These are phyloP conservation scores for Ageneiosus marmoratus DNA, from an alignment of 2,113 vertebrate species.

Conservation along the genomic window DNA sequence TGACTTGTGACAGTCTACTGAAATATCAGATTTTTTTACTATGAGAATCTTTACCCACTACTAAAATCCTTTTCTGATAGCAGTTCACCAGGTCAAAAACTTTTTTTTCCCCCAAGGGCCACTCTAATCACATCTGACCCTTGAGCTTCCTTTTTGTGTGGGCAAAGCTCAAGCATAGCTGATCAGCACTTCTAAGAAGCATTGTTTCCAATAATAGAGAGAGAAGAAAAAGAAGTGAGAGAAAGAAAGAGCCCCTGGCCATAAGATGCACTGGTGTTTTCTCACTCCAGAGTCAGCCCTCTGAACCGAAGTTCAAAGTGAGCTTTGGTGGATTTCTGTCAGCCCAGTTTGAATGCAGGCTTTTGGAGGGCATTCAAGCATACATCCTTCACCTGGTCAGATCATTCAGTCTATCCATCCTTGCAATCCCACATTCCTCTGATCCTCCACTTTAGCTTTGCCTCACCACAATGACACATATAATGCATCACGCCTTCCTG, in stretches of 20 bases:
- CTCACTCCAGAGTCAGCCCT: conserved; percentile 49
- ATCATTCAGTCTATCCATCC: conserved; percentile 34
- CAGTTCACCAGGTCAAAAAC: conserved; percentile 33
- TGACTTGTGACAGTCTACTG: conserved; percentile 11
- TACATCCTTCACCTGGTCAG: conserved; percentile 44
- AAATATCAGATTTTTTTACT: conserved; percentile 14
- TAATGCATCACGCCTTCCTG: conserved; percentile 41
- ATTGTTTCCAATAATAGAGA: conserved; percentile 50
- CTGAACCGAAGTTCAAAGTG: conserved; percentile 56
- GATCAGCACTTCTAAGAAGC: conserved; percentile 57
- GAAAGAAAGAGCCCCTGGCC: conserved; percentile 51
- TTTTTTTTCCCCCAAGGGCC: conserved; percentile 7
- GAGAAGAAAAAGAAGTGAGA: conserved; percentile 48
- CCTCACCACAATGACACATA: conserved; percentile 32
- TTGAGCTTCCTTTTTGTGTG: conserved; percentile 25
- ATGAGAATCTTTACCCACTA: conserved; percentile 28
- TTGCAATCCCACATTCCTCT: conserved; percentile 19
- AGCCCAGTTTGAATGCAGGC: conserved; percentile 46
- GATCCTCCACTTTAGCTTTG: conserved; percentile 33
- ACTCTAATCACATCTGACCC: conserved; percentile 43
- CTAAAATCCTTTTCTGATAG: conserved; percentile 26
- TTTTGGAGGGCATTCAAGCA: conserved; percentile 48
- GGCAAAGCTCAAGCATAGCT: conserved; percentile 37
- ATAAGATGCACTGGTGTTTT: conserved; percentile 27
- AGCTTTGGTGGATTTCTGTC: conserved; percentile 40